phyloP scores from a whole-genome alignment of 2,888 invertebrate genomes.

The Steromphala cineraria region DNA sequence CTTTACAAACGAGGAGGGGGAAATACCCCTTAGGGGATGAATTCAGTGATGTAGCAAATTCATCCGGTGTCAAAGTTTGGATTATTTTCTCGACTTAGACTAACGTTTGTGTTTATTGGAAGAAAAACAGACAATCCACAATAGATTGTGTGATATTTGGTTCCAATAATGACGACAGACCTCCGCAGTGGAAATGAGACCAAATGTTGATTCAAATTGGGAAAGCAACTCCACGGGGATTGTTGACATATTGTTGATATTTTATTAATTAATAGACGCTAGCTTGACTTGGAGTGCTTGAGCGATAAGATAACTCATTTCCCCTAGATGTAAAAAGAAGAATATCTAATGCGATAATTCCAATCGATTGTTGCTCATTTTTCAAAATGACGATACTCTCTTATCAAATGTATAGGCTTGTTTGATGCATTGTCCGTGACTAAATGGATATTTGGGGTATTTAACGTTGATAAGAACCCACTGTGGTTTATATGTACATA shows the following conservation, averaged over 20 bases:
- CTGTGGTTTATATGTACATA: background rate
- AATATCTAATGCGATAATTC: background rate
- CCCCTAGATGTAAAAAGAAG: background rate
- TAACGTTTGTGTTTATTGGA: background rate
- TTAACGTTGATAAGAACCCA: background rate
- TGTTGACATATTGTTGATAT: background rate
- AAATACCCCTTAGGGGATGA: background rate
- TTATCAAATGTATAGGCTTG: background rate
- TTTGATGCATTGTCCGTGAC: slow-evolving; percentile 1
- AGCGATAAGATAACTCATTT: background rate
- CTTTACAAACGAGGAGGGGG: background rate
- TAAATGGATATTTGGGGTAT: background rate
- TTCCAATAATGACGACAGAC: background rate
- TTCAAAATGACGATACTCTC: slow-evolving; percentile 7
- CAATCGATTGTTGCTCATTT: slow-evolving; percentile 1
- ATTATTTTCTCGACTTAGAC: slow-evolving; percentile 1
- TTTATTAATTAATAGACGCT: slow-evolving; percentile 19
- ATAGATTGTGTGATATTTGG: slow-evolving; percentile 12
- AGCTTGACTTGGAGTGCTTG: background rate
- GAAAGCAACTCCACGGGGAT: background rate
- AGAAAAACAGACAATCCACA: background rate
- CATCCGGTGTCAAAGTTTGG: slow-evolving; percentile 21
- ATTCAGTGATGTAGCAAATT: slow-evolving; percentile 7
- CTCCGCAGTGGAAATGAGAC: background rate
- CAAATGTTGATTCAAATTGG: background rate